Evolutionary conservation across 2,797 vertebrate genomes (phyloP).

Genomic region (Peromyscus nudipes): DNA sequence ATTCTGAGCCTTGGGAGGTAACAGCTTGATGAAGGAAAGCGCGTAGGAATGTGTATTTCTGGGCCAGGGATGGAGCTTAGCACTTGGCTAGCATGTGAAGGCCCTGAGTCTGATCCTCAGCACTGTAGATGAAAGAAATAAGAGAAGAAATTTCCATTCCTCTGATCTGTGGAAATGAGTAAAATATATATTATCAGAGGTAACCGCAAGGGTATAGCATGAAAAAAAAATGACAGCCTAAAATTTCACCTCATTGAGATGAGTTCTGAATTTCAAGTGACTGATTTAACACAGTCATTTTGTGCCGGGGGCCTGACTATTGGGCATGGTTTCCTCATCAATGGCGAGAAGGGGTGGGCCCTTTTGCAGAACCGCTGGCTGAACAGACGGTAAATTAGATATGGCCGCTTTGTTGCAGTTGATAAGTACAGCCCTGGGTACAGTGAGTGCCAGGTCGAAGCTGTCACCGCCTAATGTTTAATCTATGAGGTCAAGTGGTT

Average conservation of each 20-base stretch:
- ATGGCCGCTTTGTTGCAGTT: slow-evolving; percentile 46
- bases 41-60: background rate
- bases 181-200: background rate
- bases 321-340: slow-evolving; percentile 3
- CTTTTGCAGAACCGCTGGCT: slow-evolving; percentile 35
- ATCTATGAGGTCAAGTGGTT: slow-evolving; percentile 47
- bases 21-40: background rate
- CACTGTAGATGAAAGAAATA: no score
- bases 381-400: slow-evolving; percentile 50
- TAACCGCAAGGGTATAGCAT: slow-evolving; percentile 17
- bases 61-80: background rate
- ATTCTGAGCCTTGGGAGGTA: slow-evolving; percentile 27
- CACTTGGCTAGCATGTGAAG: background rate
- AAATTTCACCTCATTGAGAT: slow-evolving; percentile 49
- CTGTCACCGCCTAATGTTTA: slow-evolving; percentile 36
- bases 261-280: slow-evolving; percentile 2
- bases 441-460: background rate
- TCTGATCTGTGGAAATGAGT: slow-evolving; percentile 65
- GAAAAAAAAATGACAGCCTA: slow-evolving; percentile 1
- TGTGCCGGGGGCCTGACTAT: background rate
- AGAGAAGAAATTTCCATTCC: background rate
- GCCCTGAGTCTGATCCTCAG: background rate
- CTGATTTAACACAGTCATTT: background rate
- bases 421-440: background rate
- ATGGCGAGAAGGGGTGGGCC: background rate